Evolutionary conservation across 2,888 invertebrate genomes (phyloP).

Genomic region (Drosophila meridiana): DNA sequence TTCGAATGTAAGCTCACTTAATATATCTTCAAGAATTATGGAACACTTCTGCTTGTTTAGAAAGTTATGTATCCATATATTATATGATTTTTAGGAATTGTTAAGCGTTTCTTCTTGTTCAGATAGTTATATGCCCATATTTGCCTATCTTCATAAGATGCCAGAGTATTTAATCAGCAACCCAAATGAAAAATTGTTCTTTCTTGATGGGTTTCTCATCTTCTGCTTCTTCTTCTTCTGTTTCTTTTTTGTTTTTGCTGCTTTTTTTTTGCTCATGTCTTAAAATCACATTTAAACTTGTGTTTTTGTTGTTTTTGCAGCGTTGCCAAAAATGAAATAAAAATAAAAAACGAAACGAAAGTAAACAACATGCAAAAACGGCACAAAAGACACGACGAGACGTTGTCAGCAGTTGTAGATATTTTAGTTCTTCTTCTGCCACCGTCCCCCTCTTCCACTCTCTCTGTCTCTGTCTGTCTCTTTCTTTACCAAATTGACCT

Average conservation of each 20-base stretch:
- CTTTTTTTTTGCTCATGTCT: conserved; percentile 17
- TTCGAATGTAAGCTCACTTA: background rate
- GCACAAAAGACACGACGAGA: conserved; percentile 61
- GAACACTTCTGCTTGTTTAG: background rate
- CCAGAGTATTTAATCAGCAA: conserved; percentile 5
- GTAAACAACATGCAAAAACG: conserved; percentile 63
- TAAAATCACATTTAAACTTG: conserved; percentile 50
- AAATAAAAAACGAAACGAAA: conserved; percentile 54
- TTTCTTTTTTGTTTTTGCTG: conserved; percentile 10
- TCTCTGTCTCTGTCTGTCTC: background rate
- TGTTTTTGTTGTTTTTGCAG: conserved; percentile 46
- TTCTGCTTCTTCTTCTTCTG: background rate
- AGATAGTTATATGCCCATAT: background rate
- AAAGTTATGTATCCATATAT: background rate
- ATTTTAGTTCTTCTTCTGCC: conserved; percentile 3
- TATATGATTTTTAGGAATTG: background rate
- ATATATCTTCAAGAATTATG: background rate
- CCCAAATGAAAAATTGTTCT: conserved; percentile 7
- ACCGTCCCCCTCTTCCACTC: background rate
- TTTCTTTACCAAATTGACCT: conserved; percentile 38
- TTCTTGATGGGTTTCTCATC: background rate
- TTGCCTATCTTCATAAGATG: background rate
- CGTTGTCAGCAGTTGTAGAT: conserved; percentile 63
- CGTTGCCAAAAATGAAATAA: conserved; percentile 43
- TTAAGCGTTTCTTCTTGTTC: background rate